Conservation (phyloP, 2,113 vertebrate species). For the Phalacrocorax brasilianus region DNA sequence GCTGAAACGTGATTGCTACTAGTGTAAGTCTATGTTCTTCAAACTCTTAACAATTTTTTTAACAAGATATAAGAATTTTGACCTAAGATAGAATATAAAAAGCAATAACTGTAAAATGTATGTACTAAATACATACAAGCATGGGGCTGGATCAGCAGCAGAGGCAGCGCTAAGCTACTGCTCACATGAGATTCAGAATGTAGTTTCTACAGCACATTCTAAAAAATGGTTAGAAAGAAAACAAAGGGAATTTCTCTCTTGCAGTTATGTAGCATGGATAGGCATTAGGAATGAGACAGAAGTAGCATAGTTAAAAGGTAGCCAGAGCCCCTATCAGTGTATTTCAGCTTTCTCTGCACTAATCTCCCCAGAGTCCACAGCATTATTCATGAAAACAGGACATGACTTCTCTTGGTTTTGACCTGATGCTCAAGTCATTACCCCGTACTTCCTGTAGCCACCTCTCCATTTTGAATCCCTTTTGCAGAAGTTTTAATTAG, state of each 20-base stretch:
- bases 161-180: not conserved
- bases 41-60: not conserved
- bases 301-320: not conserved
- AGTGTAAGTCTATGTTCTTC: not conserved
- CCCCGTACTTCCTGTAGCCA: not conserved
- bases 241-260: not conserved
- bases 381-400: not conserved
- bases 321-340: not conserved
- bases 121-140: not conserved
- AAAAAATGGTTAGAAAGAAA: not conserved
- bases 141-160: not conserved
- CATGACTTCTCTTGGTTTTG: not conserved
- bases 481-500: not conserved
- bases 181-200: not conserved
- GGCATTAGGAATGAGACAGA: not conserved
- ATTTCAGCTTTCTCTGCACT: not conserved
- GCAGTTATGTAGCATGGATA: not conserved
- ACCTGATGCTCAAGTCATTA: not conserved
- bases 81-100: not conserved
- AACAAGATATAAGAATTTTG: not conserved
- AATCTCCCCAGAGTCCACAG: not conserved
- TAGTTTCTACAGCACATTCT: not conserved
- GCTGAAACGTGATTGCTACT: not conserved
- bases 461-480: not conserved
- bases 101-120: not conserved